phyloP scores from a whole-genome alignment of 2,888 invertebrate species.

The Galerucella pusilla region DNA sequence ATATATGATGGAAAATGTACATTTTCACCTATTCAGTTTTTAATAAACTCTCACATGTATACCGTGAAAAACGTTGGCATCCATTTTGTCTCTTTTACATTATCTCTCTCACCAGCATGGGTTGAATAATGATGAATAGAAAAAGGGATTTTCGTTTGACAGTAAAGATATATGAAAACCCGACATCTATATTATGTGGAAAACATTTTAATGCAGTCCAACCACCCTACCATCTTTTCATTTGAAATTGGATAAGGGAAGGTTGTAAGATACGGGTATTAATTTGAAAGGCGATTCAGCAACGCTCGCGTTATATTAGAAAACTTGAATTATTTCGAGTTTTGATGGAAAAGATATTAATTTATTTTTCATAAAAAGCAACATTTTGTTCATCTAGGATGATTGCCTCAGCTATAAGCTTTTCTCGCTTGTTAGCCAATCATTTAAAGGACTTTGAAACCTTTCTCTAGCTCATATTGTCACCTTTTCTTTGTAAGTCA shows the following conservation, averaged over 20 bases:
- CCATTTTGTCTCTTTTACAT: conserved; percentile 14
- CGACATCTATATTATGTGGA: conserved; percentile 43
- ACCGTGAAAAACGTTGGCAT: conserved; percentile 10
- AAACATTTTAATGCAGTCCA: conserved; percentile 16
- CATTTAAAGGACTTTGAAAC: no score
- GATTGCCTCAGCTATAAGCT: no score
- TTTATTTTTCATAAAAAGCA: not conserved
- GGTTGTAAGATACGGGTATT: not conserved
- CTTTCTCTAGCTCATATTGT: no score
- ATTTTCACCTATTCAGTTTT: no score
- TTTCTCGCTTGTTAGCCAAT: no score
- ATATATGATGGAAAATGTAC: no score
- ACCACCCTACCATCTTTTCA: not conserved
- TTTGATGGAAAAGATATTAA: not conserved
- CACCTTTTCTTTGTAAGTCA: no score
- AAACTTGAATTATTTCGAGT: not conserved
- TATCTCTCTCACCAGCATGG: conserved; percentile 2
- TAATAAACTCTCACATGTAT: not conserved
- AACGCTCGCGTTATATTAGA: not conserved
- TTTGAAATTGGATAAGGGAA: not conserved
- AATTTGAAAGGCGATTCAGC: not conserved
- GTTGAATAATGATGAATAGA: conserved; percentile 27
- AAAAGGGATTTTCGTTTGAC: conserved; percentile 49
- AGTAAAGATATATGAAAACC: conserved; percentile 47
- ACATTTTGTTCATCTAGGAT: no score